phyloP scores from a whole-genome alignment of 2,113 vertebrate species.

The Seriola rivoliana region DNA sequence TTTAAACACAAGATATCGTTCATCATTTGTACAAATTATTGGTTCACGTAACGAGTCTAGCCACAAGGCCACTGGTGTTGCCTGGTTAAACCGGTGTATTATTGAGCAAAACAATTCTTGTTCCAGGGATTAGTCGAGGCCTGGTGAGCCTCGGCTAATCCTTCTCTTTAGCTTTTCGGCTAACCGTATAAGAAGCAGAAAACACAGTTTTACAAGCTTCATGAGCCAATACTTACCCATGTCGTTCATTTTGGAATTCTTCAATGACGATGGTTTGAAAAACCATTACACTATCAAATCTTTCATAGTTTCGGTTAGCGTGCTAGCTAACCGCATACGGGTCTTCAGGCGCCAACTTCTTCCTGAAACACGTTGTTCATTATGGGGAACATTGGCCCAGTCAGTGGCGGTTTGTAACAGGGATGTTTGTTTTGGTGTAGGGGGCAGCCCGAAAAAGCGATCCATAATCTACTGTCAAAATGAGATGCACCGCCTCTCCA shows the following conservation, averaged over 20 bases:
- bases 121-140: conserved; percentile 83
- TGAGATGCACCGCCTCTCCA: conserved; percentile 14
- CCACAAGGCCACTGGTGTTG: background rate
- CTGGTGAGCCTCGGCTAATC: conserved; percentile 44
- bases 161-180: conserved; percentile 19
- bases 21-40: background rate
- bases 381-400: conserved; percentile 17
- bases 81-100: conserved; percentile 24
- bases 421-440: conserved; percentile 50
- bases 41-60: background rate
- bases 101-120: conserved; percentile 50
- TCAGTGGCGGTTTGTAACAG: background rate
- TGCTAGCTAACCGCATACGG: conserved; percentile 49
- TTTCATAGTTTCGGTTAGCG: conserved; percentile 61
- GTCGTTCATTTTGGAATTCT: conserved; percentile 67
- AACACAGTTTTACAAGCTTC: background rate
- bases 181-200: background rate
- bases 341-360: conserved; percentile 82
- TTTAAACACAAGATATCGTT: background rate
- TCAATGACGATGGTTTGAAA: background rate
- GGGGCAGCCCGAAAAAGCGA: background rate
- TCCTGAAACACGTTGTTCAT: conserved; percentile 77
- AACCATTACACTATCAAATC: background rate
- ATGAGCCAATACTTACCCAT: conserved; percentile 69
- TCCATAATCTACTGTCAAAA: background rate